Evolutionary conservation across 2,888 invertebrate genomes (phyloP).

Genomic region (Sinelater perroti): DNA sequence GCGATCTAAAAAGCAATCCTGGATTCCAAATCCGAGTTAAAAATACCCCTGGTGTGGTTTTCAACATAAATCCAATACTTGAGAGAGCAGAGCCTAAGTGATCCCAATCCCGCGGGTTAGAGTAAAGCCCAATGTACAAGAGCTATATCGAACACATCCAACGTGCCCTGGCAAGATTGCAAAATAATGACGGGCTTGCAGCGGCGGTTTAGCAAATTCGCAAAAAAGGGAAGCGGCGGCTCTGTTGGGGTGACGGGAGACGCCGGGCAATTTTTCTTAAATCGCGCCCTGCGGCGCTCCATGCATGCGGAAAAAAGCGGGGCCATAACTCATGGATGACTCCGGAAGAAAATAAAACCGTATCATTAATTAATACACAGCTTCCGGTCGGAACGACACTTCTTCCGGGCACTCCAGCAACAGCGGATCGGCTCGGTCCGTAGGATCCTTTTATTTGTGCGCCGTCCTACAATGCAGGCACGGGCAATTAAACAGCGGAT

Average conservation of each 20-base stretch:
- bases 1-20: constrained; percentile 35
- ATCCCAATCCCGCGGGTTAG: constrained; percentile 38
- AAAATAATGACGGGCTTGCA: constrained; percentile 37
- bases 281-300: not conserved
- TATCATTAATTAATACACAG: constrained; percentile 48
- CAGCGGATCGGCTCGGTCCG: constrained; percentile 42
- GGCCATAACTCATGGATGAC: constrained; percentile 29
- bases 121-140: constrained; percentile 38
- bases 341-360: constrained; percentile 39
- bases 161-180: constrained; percentile 41
- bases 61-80: constrained; percentile 43
- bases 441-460: constrained; percentile 46
- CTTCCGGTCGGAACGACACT: constrained; percentile 45
- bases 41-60: constrained; percentile 44
- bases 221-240: not conserved
- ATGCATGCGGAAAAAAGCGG: constrained; percentile 15
- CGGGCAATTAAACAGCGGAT: constrained; percentile 57
- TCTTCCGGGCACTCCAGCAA: constrained; percentile 43
- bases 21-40: constrained; percentile 45
- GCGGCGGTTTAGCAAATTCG: constrained; percentile 16
- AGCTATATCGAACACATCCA: constrained; percentile 41
- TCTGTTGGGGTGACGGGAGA: too few species aligned
- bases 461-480: constrained; percentile 48
- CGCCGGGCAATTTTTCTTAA: constrained; percentile 23
- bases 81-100: constrained; percentile 34